These are phyloP conservation scores for Diaprepes abbreviatus DNA, from an alignment of 2,888 invertebrate species.

Conservation along the genomic window DNA sequence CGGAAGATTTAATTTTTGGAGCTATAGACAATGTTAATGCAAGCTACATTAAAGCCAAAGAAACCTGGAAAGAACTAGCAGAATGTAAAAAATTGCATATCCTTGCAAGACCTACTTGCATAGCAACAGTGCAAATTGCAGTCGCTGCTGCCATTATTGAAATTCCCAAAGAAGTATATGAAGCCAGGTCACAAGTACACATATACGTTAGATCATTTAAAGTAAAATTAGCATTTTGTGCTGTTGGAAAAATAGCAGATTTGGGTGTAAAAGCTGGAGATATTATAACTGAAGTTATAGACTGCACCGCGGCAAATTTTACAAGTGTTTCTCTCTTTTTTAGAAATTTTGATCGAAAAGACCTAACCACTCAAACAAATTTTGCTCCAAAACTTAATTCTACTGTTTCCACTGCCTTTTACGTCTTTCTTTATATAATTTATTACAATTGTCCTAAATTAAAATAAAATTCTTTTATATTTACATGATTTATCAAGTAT, in stretches of 20 bases:
- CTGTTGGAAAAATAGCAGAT: background rate
- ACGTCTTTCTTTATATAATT: no score
- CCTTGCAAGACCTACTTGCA: background rate
- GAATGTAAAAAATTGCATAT: background rate
- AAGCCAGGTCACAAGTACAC: background rate
- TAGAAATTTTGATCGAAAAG: no score
- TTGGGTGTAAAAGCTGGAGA: background rate
- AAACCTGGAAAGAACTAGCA: background rate
- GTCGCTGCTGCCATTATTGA: background rate
- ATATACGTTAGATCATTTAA: background rate
- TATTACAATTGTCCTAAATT: no score
- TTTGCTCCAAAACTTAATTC: no score
- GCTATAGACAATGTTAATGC: background rate
- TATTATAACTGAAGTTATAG: background rate
- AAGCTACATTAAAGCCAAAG: background rate
- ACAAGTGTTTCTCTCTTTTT: no score
- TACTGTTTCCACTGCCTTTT: no score
- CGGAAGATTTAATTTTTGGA: background rate
- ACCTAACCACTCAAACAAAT: no score
- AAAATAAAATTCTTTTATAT: no score
- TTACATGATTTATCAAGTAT: no score
- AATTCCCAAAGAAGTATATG: background rate
- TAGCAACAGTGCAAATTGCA: background rate
- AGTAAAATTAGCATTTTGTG: background rate
- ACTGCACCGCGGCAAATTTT: background rate